A percentile compares a stretch with the other conserved stretches of the same genome.
These are phyloP conservation scores for Chaenodraco wilsoni DNA, from an alignment of 2,797 vertebrate species.

Conservation along the genomic window DNA sequence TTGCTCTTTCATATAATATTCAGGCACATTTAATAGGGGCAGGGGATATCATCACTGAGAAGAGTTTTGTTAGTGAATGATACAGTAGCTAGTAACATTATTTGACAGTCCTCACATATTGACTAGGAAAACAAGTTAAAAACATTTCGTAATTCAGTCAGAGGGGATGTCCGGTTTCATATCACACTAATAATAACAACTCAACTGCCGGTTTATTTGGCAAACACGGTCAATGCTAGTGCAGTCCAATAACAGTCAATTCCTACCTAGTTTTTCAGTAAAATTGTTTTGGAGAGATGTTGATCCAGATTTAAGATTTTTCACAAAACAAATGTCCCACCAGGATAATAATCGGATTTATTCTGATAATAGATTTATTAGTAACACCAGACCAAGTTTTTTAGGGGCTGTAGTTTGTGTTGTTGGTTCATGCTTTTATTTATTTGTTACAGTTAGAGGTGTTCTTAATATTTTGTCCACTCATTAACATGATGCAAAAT, in stretches of 20 bases:
- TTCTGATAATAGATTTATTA: too few relatives aligned
- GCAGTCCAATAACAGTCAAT: not conserved
- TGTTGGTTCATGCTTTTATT: not conserved
- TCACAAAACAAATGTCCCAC: too few relatives aligned
- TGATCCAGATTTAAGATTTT: too few relatives aligned
- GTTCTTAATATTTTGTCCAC: not conserved
- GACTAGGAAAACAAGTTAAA: not conserved
- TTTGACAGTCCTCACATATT: not conserved
- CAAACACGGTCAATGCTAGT: not conserved
- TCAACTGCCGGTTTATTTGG: not conserved
- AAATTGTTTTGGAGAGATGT: not conserved
- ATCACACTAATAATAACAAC: not conserved
- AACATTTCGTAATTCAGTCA: not conserved
- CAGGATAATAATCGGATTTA: too few relatives aligned
- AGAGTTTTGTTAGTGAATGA: not conserved
- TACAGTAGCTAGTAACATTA: not conserved
- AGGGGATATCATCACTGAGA: not conserved
- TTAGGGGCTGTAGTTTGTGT: not conserved
- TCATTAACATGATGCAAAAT: not conserved
- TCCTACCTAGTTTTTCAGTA: too few relatives aligned
- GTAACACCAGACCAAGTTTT: not conserved
- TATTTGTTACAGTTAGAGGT: not conserved
- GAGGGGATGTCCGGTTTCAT: not conserved
- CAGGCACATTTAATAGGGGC: not conserved
- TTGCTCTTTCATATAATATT: not conserved